Evolutionary conservation across 2,888 invertebrate genomes (phyloP).

Genomic region (Hirtodrosophila cameraria): DNA sequence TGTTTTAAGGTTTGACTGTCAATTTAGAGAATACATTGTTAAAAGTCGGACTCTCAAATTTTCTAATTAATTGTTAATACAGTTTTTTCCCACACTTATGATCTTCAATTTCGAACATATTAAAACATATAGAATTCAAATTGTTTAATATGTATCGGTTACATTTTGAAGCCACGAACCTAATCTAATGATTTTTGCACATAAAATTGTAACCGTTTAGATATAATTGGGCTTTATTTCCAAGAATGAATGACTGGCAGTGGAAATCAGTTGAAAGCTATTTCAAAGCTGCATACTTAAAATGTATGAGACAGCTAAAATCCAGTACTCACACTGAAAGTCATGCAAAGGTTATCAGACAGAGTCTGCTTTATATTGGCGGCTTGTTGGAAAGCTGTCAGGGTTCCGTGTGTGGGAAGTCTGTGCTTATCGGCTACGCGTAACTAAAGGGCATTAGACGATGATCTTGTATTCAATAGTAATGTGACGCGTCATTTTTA

Average conservation of each 20-base stretch:
- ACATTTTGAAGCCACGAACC: constrained; percentile 2
- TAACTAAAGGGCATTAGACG: constrained; percentile 26
- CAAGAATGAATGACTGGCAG: constrained; percentile 58
- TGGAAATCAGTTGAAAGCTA: constrained; percentile 43
- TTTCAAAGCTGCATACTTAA: constrained; percentile 53
- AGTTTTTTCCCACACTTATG: too few species aligned
- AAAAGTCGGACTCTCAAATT: too few species aligned
- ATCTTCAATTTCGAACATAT: too few species aligned
- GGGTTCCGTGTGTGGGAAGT: constrained; percentile 73
- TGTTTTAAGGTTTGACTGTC: neutral
- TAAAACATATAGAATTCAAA: too few species aligned
- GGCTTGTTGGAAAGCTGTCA: constrained; percentile 45
- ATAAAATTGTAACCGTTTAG: constrained; percentile 35
- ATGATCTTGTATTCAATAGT: constrained; percentile 56
- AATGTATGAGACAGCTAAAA: constrained; percentile 58
- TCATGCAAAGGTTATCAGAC: constrained; percentile 68
- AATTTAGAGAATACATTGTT: too few species aligned
- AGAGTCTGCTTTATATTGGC: constrained; percentile 46
- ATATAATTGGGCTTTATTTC: constrained; percentile 45
- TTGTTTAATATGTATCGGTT: constrained; percentile 7
- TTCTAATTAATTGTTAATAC: too few species aligned
- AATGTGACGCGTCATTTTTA: constrained; percentile 67
- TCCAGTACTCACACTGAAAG: constrained; percentile 55
- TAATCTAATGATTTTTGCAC: neutral
- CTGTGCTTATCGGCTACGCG: constrained; percentile 54